These are phyloP conservation scores for Holothuria scabra DNA, from an alignment of 53 echinoderm and acorn worm genomes.

Conservation along the genomic window DNA sequence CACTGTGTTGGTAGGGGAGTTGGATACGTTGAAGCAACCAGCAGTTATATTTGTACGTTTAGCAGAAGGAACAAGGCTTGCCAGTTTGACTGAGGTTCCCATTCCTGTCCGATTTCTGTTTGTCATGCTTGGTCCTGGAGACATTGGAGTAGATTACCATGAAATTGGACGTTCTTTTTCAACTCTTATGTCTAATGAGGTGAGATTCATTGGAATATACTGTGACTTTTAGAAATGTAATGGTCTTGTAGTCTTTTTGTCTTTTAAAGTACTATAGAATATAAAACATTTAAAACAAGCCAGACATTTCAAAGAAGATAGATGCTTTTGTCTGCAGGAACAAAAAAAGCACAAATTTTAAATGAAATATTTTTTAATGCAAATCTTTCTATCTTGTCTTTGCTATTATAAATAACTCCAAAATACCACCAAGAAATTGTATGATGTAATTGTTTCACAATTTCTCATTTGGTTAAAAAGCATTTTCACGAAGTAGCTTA, in stretches of 20 bases:
- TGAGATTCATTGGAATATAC: constrained; percentile 9
- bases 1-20: constrained; percentile 85
- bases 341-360: too few relatives aligned
- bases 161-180: constrained; percentile 95
- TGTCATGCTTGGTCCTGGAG: constrained; percentile 81
- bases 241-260: too few relatives aligned
- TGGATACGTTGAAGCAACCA: constrained; percentile 76
- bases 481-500: constrained; percentile 92
- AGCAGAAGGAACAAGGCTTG: constrained; percentile 76
- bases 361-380: too few relatives aligned
- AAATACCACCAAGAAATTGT: too few relatives aligned
- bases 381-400: too few relatives aligned
- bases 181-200: constrained; percentile 98
- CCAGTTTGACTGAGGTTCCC: constrained; percentile 92
- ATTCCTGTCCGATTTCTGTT: constrained; percentile 93
- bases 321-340: too few relatives aligned
- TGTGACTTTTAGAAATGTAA: too few relatives aligned
- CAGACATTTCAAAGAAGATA: too few relatives aligned
- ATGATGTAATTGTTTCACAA: background rate
- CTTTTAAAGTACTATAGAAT: too few relatives aligned
- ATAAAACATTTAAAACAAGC: too few relatives aligned
- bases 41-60: constrained; percentile 84
- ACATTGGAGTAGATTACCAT: constrained; percentile 74
- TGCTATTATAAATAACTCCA: too few relatives aligned
- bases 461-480: constrained; percentile 39